These are phyloP conservation scores for Ptychadena robeensis DNA, from an alignment of 2,797 vertebrate species.

Conservation along the genomic window DNA sequence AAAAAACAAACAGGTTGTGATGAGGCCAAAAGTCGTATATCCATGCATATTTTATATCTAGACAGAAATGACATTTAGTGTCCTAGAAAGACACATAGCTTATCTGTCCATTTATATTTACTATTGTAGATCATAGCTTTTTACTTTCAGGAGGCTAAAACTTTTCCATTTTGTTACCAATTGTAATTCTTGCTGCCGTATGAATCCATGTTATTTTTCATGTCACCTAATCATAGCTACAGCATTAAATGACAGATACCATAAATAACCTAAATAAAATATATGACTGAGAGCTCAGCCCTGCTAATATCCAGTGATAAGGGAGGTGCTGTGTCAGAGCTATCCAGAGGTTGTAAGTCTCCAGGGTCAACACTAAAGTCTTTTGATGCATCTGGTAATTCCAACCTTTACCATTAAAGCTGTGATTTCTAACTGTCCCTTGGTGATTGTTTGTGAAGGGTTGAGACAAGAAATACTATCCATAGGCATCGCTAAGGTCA, in stretches of 20 bases:
- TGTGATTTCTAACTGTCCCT: constrained; percentile 70
- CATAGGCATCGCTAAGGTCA: constrained; percentile 81
- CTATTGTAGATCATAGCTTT: not conserved
- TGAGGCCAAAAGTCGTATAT: not conserved
- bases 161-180: not conserved
- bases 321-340: constrained; percentile 56
- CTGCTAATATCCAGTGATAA: constrained; percentile 43
- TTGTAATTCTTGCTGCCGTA: not conserved
- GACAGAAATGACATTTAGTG: not conserved
- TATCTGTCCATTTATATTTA: not conserved
- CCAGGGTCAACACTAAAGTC: constrained; percentile 53
- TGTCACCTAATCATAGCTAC: constrained; percentile 8
- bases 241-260: constrained; percentile 35
- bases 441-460: constrained; percentile 74
- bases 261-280: constrained; percentile 50
- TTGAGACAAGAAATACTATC: constrained; percentile 72
- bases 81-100: not conserved
- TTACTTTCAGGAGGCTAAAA: too few relatives aligned
- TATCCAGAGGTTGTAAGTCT: constrained; percentile 60
- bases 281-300: not conserved
- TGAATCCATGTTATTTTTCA: constrained; percentile 10
- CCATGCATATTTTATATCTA: not conserved
- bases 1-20: not conserved
- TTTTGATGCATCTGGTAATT: constrained; percentile 70
- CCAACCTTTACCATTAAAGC: constrained; percentile 68